Evolutionary conservation across 1,140 invertebrate genomes (phyloP).

Genomic region (Drosophila nigrodunni): DNA sequence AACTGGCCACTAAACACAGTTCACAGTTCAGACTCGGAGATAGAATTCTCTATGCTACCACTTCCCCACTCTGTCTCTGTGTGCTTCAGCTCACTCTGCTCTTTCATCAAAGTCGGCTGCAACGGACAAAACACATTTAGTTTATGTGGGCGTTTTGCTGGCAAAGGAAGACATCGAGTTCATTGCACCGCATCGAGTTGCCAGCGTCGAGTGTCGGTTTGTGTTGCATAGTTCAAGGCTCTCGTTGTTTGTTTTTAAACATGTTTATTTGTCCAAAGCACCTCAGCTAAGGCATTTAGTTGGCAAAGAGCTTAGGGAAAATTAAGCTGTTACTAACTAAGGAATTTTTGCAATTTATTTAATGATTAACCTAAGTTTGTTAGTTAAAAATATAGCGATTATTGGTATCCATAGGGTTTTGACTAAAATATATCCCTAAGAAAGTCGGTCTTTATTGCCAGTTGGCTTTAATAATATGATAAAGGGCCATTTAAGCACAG

Average conservation of each 20-base stretch:
- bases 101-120: conserved; percentile 19
- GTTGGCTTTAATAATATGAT: too few relatives aligned
- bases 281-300: neutral
- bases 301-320: neutral
- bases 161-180: conserved; percentile 35
- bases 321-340: neutral
- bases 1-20: conserved; percentile 24
- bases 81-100: neutral
- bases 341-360: too few relatives aligned
- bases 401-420: too few relatives aligned
- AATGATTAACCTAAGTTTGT: too few relatives aligned
- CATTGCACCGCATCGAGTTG: conserved; percentile 40
- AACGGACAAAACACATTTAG: conserved; percentile 14
- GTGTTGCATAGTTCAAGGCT: conserved; percentile 49
- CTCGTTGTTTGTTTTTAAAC: conserved; percentile 45
- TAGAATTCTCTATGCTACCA: neutral
- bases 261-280: neutral
- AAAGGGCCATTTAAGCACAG: too few relatives aligned
- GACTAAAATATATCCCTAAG: too few relatives aligned
- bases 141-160: conserved; percentile 22
- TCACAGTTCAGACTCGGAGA: conserved; percentile 1
- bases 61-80: neutral
- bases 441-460: too few relatives aligned
- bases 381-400: too few relatives aligned
- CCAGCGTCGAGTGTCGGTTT: conserved; percentile 19